Evolutionary conservation across 2,113 vertebrate species (phyloP).

Genomic region (Macquaria ambigua): DNA sequence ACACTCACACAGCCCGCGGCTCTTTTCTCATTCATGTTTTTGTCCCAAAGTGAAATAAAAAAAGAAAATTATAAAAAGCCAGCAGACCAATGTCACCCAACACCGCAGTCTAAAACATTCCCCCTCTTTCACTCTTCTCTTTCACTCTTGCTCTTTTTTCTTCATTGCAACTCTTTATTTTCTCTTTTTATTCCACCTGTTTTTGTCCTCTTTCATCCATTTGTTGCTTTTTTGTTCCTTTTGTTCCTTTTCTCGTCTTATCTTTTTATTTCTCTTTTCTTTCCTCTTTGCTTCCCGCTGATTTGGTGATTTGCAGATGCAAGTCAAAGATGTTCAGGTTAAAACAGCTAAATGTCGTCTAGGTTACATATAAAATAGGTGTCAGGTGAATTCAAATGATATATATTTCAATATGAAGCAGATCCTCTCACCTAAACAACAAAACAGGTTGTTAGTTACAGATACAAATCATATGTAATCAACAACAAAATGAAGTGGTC

Average conservation of each 20-base stretch:
- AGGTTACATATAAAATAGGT: background rate
- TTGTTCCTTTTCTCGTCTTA: background rate
- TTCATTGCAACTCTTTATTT: background rate
- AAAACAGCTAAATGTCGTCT: background rate
- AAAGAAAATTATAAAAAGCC: slow-evolving; percentile 47
- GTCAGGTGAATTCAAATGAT: background rate
- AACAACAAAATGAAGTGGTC: no score
- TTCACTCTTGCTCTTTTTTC: background rate
- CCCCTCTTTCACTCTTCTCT: background rate
- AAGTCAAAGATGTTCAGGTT: background rate
- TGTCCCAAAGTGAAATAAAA: slow-evolving; percentile 70
- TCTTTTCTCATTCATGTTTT: slow-evolving; percentile 70
- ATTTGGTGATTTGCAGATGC: slow-evolving; percentile 1
- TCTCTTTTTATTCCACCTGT: background rate
- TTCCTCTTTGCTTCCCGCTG: background rate
- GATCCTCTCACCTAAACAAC: no score
- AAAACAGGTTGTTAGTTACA: no score
- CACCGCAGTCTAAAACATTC: slow-evolving; percentile 11
- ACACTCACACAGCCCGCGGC: slow-evolving; percentile 44
- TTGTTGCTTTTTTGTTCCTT: background rate
- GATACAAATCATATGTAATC: no score
- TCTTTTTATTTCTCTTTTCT: background rate
- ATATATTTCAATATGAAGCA: background rate
- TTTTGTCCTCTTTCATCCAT: background rate
- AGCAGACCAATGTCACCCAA: slow-evolving; percentile 56